Evolutionary conservation across 2,888 invertebrate species (phyloP), one percentile per base, ranked within the genome.

Genomic region (Euplexia lucipara): DNA sequence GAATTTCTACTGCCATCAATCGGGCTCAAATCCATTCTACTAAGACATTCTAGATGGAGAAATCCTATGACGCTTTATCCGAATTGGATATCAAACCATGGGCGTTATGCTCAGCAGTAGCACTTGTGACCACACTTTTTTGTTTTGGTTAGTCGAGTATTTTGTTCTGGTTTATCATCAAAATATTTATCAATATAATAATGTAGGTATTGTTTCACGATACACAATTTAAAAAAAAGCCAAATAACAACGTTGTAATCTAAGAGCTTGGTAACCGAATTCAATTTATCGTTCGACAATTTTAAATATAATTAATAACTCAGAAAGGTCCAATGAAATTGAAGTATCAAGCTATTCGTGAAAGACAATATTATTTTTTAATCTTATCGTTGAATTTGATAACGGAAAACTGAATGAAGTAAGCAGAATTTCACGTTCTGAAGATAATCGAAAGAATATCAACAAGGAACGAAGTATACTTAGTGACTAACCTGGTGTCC

Each of bases 281-380:
- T 70, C n/a, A 59, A 58, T 70, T 58, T 62, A 51, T 32, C 52
- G 42, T 41, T 37, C 1, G 44, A 52, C 9, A 52, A 41, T 64
- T 60, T 56, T 18, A 52, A 48, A 75, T 52, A 35, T 69, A 49
- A 58, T 63, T 70, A 64, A 63, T 70, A 63, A 39, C 26, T 10
- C 26, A 14, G 35, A 47, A 54, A 44, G 52, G 35, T 30, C 26
- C 35, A 48, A 70, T 52, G 39, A 53, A 63, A 76, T 58, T 73
- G 9, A 49, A 76, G 37, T 44, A 30, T n/a, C 53, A 35, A 35
- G 58, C 12, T 60, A 48, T 51, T 57, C 49, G 16, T 20, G 48
- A 54, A 74, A 53, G 18, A 39, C 48, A 74, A 74, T 76, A 70
- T 74, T 74, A 57, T 74, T 74, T 71, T 74, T 64, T 76, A 70